Evolutionary conservation across 2,888 invertebrate species (phyloP).

Genomic region (Pandemis cinnamomeana): DNA sequence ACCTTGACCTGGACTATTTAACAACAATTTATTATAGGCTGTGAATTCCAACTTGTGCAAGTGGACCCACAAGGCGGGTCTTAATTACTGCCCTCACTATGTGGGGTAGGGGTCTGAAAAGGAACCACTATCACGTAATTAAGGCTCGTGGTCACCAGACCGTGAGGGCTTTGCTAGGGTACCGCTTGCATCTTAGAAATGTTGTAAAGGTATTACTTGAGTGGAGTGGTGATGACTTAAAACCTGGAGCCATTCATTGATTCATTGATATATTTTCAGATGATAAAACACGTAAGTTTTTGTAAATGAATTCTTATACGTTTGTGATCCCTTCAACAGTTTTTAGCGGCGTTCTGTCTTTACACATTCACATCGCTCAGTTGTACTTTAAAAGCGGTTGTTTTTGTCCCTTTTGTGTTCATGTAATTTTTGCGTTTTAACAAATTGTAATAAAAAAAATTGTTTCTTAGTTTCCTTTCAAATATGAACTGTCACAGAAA

Average conservation of each 20-base stretch:
- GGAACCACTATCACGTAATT: conserved; percentile 81
- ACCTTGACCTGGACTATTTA: conserved; percentile 38
- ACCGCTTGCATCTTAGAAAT: conserved; percentile 11
- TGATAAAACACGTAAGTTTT: too few species aligned
- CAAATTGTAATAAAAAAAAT: too few species aligned
- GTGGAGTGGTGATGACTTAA: not conserved
- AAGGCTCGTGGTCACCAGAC: conserved; percentile 76
- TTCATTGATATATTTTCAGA: not conserved
- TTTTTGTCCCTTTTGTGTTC: too few species aligned
- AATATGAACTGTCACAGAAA: too few species aligned
- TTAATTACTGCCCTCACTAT: conserved; percentile 36
- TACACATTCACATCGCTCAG: too few species aligned
- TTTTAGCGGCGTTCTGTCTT: too few species aligned
- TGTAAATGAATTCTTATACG: not conserved
- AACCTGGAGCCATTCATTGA: not conserved
- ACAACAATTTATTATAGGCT: conserved; percentile 31
- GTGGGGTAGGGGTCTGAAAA: conserved; percentile 57
- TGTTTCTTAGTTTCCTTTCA: too few species aligned
- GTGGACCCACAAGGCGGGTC: conserved; percentile 30
- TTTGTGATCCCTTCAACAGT: too few species aligned
- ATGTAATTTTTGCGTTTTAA: too few species aligned
- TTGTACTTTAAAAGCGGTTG: too few species aligned
- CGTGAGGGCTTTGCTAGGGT: conserved; percentile 63
- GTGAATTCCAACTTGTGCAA: conserved; percentile 33
- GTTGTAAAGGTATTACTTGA: not conserved